Evolutionary conservation across 1,140 invertebrate genomes (phyloP), one percentile per base, ranked within the genome.

Genomic region (Solenopsis fugax): DNA sequence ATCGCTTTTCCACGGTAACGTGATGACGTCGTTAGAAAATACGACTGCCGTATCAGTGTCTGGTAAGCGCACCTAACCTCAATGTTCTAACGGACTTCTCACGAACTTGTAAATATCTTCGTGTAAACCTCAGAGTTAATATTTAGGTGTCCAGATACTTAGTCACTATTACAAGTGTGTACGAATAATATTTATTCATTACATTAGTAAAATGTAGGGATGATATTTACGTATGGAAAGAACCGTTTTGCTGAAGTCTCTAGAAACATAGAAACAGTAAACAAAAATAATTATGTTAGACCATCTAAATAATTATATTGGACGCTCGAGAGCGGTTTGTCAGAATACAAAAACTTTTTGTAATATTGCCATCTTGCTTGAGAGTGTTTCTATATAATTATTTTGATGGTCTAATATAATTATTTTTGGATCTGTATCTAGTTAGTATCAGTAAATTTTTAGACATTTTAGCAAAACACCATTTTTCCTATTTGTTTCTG

Each of bases 51-150:
- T 54, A 13, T 10, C 58, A 9, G 45, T 62, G 6, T 10, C 12
- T 10, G 88, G 89, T 90, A 56, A 90, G 89, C 34, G 34, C 54
- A 88, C 78, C 52, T 92, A 92, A 92, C 91, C 92, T 92, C 81
- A 90, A 92, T 86, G 10, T 85, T 29, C 50, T 4, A 12, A 10
- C 45, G 29, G 45, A 13, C 41, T n/a, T 34, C 16, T 48, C 18
- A n/a, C 16, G 9, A 41, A 48, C 29, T 77, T 77, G 41, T 29
- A 64, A 45, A 64, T 48, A 48, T 58, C 6, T 41, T 75, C n/a
- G 52, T 1, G 18, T 54, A 29, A 1, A 60, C 2, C 10, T 62
- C 4, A 62, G 4, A 41, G 41, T 41, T 21, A 13, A 64, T 37
- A 18, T 34, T 16, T 13, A 16, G 24, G 4, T 62, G 6, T 62